Conservation (phyloP, 2,888 invertebrate genomes). For the Cheilosia variabilis region DNA sequence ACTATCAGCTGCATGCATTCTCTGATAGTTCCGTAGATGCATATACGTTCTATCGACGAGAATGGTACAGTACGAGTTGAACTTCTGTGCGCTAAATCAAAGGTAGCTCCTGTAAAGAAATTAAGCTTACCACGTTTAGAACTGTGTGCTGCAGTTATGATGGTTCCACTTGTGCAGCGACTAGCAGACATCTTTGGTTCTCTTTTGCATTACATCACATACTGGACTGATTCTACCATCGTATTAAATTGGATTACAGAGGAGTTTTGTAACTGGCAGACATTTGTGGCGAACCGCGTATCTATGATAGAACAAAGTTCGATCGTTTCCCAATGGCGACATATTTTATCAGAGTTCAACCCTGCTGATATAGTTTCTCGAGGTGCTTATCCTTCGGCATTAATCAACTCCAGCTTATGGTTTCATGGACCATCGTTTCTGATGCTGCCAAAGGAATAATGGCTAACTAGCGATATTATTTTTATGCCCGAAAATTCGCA, state of each 20-base stretch:
- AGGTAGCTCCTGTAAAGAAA: constrained; percentile 34
- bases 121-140: neutral
- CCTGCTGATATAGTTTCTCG: neutral
- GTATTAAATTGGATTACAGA: constrained; percentile 9
- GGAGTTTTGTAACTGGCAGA: neutral
- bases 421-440: neutral
- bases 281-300: constrained; percentile 4
- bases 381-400: no score
- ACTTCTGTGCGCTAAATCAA: constrained; percentile 36
- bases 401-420: no score
- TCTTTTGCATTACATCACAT: neutral
- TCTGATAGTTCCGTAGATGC: constrained; percentile 45
- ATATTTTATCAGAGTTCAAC: neutral
- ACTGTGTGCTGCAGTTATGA: constrained; percentile 14
- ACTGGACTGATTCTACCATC: constrained; percentile 26
- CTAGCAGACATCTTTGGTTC: neutral
- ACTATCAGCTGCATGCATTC: constrained; percentile 41
- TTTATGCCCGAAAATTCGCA: neutral
- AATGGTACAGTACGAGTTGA: constrained; percentile 5
- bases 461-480: neutral
- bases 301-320: constrained; percentile 12
- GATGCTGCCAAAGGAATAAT: neutral
- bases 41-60: constrained; percentile 12
- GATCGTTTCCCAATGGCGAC: neutral
- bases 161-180: neutral